Evolutionary conservation across 1,140 invertebrate species (phyloP).

Genomic region (Dinothrombium tinctorium): DNA sequence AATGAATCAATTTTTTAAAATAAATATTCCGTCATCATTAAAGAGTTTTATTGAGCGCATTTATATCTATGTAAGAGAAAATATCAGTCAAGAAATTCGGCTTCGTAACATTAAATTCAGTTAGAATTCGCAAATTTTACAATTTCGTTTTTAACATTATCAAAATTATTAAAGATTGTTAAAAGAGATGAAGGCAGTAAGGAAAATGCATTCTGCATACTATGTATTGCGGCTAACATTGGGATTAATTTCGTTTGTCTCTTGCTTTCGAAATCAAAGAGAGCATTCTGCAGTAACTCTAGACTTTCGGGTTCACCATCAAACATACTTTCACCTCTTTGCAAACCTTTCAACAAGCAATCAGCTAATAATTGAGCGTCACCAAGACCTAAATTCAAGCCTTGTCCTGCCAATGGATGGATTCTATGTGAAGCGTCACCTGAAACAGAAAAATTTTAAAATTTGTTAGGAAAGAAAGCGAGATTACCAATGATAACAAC

Average conservation of each 20-base stretch:
- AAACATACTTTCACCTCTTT: constrained; percentile 35
- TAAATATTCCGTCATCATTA: too few species aligned
- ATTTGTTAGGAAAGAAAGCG: neutral
- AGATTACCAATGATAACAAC: constrained; percentile 8
- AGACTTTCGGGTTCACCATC: neutral
- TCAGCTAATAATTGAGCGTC: constrained; percentile 52
- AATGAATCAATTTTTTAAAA: too few species aligned
- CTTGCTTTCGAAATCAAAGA: constrained; percentile 7
- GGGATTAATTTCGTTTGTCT: constrained; percentile 10
- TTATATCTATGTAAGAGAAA: too few species aligned
- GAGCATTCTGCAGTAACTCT: constrained; percentile 2
- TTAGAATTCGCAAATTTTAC: constrained; percentile 11
- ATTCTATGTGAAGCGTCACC: constrained; percentile 79
- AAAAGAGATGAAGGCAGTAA: constrained; percentile 4
- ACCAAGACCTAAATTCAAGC: constrained; percentile 87
- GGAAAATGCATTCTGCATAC: constrained; percentile 9
- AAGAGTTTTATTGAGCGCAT: too few species aligned
- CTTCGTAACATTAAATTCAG: neutral
- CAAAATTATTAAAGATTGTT: constrained; percentile 1
- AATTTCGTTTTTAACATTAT: constrained; percentile 6
- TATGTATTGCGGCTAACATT: constrained; percentile 10
- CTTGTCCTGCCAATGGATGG: constrained; percentile 89
- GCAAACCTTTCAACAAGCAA: constrained; percentile 38
- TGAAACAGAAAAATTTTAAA: neutral
- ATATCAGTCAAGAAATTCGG: too few species aligned